Evolutionary conservation across 2,113 vertebrate genomes (phyloP).

Genomic region (Chrysochloris asiatica): DNA sequence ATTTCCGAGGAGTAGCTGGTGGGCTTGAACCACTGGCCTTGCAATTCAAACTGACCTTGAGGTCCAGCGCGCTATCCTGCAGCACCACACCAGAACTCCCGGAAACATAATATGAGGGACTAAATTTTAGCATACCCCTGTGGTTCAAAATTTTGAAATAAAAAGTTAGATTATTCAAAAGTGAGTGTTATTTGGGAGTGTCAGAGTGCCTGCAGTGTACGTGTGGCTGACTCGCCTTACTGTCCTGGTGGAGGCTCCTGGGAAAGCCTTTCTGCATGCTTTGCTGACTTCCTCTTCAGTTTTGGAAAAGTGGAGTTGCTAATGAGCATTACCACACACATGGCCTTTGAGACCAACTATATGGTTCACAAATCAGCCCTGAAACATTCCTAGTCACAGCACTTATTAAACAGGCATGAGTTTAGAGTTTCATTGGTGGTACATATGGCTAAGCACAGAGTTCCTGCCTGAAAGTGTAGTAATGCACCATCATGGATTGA

Average conservation of each 20-base stretch:
- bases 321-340: not conserved
- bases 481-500: no score
- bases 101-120: not conserved
- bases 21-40: no score
- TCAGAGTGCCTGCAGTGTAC: not conserved
- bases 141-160: not conserved
- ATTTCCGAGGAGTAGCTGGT: no score
- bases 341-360: not conserved
- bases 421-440: not conserved
- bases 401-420: not conserved
- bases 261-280: not conserved
- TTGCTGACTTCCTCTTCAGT: not conserved
- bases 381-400: not conserved
- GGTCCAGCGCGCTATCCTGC: no score
- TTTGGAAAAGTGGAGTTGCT: not conserved
- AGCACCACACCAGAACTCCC: no score
- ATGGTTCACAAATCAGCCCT: not conserved
- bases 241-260: not conserved
- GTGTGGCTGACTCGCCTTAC: fast-evolving
- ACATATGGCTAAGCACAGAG: no score
- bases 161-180: not conserved
- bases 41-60: no score
- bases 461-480: no score
- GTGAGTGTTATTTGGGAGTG: not conserved
- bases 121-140: not conserved